phyloP scores from a whole-genome alignment of 2,113 vertebrate species.

The Macquaria ambigua region DNA sequence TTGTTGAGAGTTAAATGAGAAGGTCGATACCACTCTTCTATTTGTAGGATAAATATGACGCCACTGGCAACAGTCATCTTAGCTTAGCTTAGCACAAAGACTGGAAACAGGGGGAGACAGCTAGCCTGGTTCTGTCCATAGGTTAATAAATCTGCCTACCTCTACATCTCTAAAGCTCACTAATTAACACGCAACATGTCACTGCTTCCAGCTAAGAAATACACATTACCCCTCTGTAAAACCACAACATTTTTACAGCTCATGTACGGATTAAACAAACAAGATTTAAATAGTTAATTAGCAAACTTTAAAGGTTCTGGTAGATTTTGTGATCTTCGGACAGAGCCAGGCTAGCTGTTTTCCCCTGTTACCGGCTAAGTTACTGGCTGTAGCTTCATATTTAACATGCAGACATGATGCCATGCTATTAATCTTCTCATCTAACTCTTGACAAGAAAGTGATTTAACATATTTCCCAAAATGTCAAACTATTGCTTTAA shows the following conservation, averaged over 20 bases:
- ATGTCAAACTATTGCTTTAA: not conserved
- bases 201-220: too few species aligned
- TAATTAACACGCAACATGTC: not conserved
- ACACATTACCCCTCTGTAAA: too few species aligned
- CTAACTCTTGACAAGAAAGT: not conserved
- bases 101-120: not conserved
- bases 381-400: conserved; percentile 2
- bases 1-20: not conserved
- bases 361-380: too few species aligned
- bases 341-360: too few species aligned
- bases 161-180: not conserved
- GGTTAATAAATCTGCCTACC: not conserved
- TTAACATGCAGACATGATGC: not conserved
- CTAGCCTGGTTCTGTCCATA: not conserved
- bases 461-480: not conserved
- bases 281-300: too few species aligned
- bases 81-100: not conserved
- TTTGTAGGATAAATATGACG: not conserved
- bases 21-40: not conserved
- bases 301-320: too few species aligned
- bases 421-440: not conserved
- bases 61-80: not conserved
- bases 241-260: too few species aligned
- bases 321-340: too few species aligned
- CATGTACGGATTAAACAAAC: too few species aligned